Evolutionary conservation across 1,140 invertebrate species (phyloP), one percentile per base, ranked within the genome.

Genomic region (Drosophila baimaii): DNA sequence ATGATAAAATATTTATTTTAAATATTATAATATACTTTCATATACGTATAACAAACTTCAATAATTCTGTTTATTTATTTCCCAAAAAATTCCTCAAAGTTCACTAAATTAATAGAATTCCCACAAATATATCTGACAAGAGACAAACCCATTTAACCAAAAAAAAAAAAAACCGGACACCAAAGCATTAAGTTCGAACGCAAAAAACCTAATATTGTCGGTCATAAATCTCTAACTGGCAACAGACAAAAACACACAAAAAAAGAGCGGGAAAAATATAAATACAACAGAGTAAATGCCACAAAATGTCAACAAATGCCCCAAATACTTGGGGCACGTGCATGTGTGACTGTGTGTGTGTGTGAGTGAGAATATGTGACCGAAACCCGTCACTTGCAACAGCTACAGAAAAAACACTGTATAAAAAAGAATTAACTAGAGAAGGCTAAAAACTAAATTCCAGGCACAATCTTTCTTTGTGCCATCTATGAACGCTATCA

Each of bases 241-340:
- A 71, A 59, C 54, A 57, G 27, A 64, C 69, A 51, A 47, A n/a
- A n/a, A n/a, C n/a, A n/a, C n/a, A n/a, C 23, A 5, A 33, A 37
- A 57, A 55, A 35, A 31, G 44, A 43, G 10, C 52, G 33, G n/a
- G 41, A 56, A 33, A 43, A 43, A 51, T 54, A 72, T 55, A 58
- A 46, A 78, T 71, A 65, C 64, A 61, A 12, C 23, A 55, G 25
- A 62, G 65, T 65, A 64, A 84, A 66, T 79, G 80, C 72, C 77
- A 47, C 54, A 84, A 70, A 85, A 81, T 86, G 82, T 79, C 82
- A 86, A 66, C 75, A 70, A 76, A 76, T 86, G 82, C 66, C 82
- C 82, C 75, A 81, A 81, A 86, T 86, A 81, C 75, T 79, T 82
- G 61, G 43, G 25, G 47, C 73, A 77, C 63, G 35, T 75, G 51